Evolutionary conservation across 2,797 vertebrate genomes (phyloP).

Genomic region (Megaceryle alcyon): DNA sequence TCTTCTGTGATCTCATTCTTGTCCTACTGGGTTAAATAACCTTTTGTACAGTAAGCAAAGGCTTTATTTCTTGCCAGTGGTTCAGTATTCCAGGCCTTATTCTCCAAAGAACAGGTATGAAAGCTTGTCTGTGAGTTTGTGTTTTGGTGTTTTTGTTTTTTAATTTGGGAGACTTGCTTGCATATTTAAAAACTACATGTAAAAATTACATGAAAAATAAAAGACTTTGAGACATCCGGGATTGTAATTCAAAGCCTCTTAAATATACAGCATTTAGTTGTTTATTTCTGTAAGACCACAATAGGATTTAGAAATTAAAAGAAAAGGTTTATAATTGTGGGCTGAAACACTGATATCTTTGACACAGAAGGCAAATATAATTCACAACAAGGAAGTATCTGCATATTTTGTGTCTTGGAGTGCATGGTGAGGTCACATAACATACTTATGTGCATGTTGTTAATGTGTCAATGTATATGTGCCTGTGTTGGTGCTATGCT

Average conservation of each 20-base stretch:
- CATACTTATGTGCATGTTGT: fast-evolving
- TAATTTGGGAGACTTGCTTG: neutral
- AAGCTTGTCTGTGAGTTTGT: neutral
- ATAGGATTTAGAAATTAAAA: neutral
- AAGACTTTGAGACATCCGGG: neutral
- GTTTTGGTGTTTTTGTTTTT: neutral
- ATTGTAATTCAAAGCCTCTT: neutral
- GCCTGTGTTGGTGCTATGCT: neutral
- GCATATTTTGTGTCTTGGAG: neutral
- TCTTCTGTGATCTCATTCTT: neutral
- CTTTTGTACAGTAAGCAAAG: neutral
- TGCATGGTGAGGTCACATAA: neutral
- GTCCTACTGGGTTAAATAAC: neutral
- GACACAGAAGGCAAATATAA: neutral
- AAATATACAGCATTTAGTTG: neutral
- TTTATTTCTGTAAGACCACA: neutral
- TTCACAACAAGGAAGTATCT: neutral
- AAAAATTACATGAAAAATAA: neutral
- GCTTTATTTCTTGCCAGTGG: neutral
- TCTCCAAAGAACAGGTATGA: neutral
- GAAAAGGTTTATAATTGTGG: neutral
- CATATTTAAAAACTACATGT: neutral
- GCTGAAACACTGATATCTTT: neutral
- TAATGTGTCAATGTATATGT: neutral
- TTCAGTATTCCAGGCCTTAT: neutral